phyloP scores from a whole-genome alignment of 2,113 vertebrate genomes.

The Sinocyclocheilus anshuiensis region DNA sequence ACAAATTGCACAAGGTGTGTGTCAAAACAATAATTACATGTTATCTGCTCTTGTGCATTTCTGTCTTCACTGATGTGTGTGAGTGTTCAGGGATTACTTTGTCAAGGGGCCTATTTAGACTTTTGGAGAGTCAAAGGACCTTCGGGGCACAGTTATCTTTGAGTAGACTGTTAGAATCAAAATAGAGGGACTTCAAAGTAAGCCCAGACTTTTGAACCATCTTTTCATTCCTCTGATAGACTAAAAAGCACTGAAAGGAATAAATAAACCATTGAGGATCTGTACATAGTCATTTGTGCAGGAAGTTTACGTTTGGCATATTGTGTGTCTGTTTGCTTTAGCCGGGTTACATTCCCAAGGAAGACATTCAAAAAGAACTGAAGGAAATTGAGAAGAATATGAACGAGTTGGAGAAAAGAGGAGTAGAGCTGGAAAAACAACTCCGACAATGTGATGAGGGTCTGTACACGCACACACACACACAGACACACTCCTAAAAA shows the following conservation, averaged over 20 bases:
- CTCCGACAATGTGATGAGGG: slow-evolving; percentile 87
- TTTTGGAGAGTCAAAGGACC: slow-evolving; percentile 40
- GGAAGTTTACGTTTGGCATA: neutral
- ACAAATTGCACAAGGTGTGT: slow-evolving; percentile 66
- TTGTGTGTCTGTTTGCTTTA: slow-evolving; percentile 60
- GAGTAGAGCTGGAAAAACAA: slow-evolving; percentile 86
- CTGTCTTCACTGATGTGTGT: slow-evolving; percentile 23
- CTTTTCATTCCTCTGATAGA: neutral
- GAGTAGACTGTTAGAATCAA: slow-evolving; percentile 11
- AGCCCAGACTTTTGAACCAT: neutral
- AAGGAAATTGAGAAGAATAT: slow-evolving; percentile 81
- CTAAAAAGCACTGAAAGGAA: neutral
- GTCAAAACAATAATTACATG: slow-evolving; percentile 32
- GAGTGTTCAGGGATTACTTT: slow-evolving; percentile 29
- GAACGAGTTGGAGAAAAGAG: slow-evolving; percentile 82
- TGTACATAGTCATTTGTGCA: neutral
- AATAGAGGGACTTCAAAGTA: neutral
- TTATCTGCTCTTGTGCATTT: slow-evolving; percentile 28
- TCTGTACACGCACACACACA: slow-evolving; percentile 62
- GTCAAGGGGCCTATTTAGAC: slow-evolving; percentile 44
- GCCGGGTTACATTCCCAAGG: slow-evolving; percentile 77
- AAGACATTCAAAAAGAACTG: slow-evolving; percentile 83
- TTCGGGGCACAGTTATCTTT: slow-evolving; percentile 37
- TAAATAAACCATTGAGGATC: neutral
- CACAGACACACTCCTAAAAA: neutral